phyloP scores from a whole-genome alignment of 2,888 invertebrate species.

The Bugulina stolonifera region DNA sequence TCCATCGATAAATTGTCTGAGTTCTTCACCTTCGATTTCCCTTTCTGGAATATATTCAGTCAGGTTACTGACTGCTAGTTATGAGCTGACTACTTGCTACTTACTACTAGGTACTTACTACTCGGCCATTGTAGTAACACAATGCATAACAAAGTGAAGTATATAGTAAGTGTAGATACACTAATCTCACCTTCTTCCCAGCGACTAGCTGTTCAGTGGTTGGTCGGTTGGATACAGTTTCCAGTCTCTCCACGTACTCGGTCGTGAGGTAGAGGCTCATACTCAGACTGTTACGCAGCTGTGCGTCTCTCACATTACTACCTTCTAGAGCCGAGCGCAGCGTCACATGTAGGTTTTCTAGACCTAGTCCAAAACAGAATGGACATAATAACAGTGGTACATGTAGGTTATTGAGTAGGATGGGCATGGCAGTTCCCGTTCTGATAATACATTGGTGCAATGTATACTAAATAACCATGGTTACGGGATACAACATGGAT shows the following conservation, averaged over 20 bases:
- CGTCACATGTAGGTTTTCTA: not conserved
- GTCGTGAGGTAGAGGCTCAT: constrained; percentile 15
- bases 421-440: no score
- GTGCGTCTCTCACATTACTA: not conserved
- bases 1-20: constrained; percentile 47
- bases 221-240: not conserved
- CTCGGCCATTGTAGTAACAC: no score
- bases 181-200: not conserved
- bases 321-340: not conserved
- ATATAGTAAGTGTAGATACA: not conserved
- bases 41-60: constrained; percentile 11
- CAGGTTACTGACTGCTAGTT: no score
- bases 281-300: not conserved
- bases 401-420: not conserved
- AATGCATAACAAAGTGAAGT: not conserved
- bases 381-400: not conserved
- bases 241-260: not conserved
- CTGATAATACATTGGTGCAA: no score
- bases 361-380: not conserved
- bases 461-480: no score
- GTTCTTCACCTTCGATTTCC: not conserved
- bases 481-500: no score
- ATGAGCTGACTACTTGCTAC: no score
- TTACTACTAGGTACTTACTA: no score
- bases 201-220: constrained; percentile 9